Evolutionary conservation across 2,113 vertebrate species (phyloP).

Genomic region (Hypomesus transpacificus): DNA sequence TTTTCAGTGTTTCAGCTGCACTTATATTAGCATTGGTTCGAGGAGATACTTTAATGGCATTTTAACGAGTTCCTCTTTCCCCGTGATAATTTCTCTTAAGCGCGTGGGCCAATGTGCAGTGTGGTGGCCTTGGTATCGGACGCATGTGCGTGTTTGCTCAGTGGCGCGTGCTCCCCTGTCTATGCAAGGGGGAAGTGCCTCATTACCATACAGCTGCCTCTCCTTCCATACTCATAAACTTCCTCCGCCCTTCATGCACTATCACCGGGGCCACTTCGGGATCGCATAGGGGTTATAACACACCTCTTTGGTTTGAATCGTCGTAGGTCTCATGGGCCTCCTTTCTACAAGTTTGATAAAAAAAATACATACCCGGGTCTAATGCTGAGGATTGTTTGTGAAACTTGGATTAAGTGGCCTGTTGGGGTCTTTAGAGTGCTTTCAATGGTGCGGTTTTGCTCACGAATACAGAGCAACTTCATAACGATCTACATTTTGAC

Average conservation of each 20-base stretch:
- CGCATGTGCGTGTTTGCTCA: slow-evolving; percentile 83
- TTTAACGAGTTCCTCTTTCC: slow-evolving; percentile 70
- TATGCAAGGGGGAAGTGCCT: slow-evolving; percentile 66
- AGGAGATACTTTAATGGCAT: slow-evolving; percentile 70
- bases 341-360: too few species aligned
- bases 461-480: too few species aligned
- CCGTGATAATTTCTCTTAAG: slow-evolving; percentile 26
- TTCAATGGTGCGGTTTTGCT: too few species aligned
- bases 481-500: neutral
- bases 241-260: slow-evolving; percentile 49
- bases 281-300: too few species aligned
- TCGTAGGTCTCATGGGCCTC: too few species aligned
- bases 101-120: slow-evolving; percentile 43
- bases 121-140: slow-evolving; percentile 32
- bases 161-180: slow-evolving; percentile 80
- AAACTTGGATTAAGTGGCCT: too few species aligned
- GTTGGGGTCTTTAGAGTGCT: too few species aligned
- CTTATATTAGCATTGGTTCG: slow-evolving; percentile 33
- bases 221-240: slow-evolving; percentile 53
- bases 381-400: too few species aligned
- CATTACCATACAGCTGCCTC: slow-evolving; percentile 96
- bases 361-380: too few species aligned
- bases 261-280: slow-evolving; percentile 34
- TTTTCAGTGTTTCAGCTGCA: slow-evolving; percentile 2
- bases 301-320: too few species aligned